Evolutionary conservation across 1,140 invertebrate species (phyloP), one percentile per base, ranked within the genome.

Genomic region (Drosophila arizonae): DNA sequence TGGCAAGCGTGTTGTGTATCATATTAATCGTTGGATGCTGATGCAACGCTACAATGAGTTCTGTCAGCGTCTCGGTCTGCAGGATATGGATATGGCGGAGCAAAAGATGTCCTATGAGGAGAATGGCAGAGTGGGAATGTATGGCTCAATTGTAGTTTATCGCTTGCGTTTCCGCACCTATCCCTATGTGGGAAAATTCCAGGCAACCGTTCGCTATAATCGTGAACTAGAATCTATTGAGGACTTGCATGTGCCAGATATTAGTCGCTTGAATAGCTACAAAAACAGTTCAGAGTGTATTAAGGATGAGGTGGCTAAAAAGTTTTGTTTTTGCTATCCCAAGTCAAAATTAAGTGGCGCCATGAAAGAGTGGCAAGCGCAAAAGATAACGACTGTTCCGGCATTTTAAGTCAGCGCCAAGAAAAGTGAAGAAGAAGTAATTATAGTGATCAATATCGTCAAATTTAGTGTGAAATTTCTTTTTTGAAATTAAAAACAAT

Each of bases 251-350:
- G 65, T 79, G 8, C 36, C 39, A 24, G 92, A 92, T 4, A 93
- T 95, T 0, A 95, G 93, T 77, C 92, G 95, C 15, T 90, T 95
- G 28, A 94, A 94, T 72, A 79, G 90, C 0, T 95, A 95, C 79
- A 90, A 81, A 5, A 92, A 91, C 26, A 80, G 91, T 43, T 92
- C 92, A 26, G 58, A 77, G 8, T 94, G 94, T 73, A 89, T 94
- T 0, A 51, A 81, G n/a, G 87, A 93, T 57, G 91, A 91, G 39
- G 76, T 86, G 58, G 90, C 93, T 6, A 93, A 93, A 69, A 93
- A 93, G 69, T 94, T 93, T 79, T 94, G 79, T 17, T 30, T 70
- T 8, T 82, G 79, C n/a, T 73, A 72, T 61, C 76, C 77, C 0
- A 24, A 56, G 17, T 6, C 10, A 0, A 6, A 17, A 1, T 45